Conservation (phyloP, 1,140 invertebrate species). For the Ylistrum balloti region DNA sequence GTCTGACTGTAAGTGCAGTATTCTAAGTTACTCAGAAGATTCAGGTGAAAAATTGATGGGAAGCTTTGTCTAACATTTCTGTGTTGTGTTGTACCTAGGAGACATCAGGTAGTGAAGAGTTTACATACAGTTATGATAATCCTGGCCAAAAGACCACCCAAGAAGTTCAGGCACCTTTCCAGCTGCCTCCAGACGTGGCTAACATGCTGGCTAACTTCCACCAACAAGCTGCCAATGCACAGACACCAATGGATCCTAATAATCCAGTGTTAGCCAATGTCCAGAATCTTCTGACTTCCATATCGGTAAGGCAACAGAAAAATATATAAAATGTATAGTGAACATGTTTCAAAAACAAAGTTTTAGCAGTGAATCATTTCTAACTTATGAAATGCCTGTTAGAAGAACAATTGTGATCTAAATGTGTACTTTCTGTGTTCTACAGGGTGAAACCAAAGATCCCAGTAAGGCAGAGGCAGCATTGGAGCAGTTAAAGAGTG, state of each 20-base stretch:
- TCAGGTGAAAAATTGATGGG: too few species aligned
- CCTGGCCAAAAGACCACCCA: neutral
- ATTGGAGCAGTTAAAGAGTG: conserved; percentile 43
- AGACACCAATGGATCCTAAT: conserved; percentile 54
- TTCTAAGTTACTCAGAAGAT: too few species aligned
- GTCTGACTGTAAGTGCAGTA: too few species aligned
- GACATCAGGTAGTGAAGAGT: conserved; percentile 68
- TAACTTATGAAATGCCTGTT: too few species aligned
- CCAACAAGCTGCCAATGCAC: conserved; percentile 59
- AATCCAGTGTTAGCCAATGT: conserved; percentile 70
- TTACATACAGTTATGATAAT: conserved; percentile 68
- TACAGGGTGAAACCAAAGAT: conserved; percentile 49
- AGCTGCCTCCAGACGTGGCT: conserved; percentile 72
- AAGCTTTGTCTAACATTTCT: neutral
- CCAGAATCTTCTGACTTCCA: conserved; percentile 70
- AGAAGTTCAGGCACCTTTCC: neutral
- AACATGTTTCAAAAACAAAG: too few species aligned
- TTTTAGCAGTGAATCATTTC: too few species aligned
- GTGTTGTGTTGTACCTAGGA: conserved; percentile 63
- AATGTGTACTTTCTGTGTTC: too few species aligned
- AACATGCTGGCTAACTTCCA: conserved; percentile 71
- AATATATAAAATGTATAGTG: too few species aligned
- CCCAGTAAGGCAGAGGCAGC: conserved; percentile 53
- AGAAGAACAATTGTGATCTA: too few species aligned
- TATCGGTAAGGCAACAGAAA: conserved; percentile 69